These are phyloP conservation scores for Peromyscus eremicus DNA, from an alignment of 2,797 vertebrate species.

Conservation along the genomic window DNA sequence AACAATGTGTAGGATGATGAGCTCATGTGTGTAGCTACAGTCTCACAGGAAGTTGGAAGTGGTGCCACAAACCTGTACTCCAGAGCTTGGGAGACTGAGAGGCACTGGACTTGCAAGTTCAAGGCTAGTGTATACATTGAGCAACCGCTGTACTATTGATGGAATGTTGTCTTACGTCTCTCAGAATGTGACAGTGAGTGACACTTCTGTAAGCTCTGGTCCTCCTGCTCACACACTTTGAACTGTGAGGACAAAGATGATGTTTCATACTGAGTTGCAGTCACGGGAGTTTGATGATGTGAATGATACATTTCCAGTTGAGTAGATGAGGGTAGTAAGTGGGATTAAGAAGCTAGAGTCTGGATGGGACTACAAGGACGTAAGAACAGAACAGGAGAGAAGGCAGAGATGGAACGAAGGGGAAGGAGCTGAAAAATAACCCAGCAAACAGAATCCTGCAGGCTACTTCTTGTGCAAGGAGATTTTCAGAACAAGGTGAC, in stretches of 20 bases:
- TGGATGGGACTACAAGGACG: not conserved
- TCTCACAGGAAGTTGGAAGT: not conserved
- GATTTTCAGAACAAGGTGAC: not conserved
- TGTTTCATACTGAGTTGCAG: not conserved
- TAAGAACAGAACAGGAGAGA: not conserved
- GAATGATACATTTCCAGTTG: not conserved
- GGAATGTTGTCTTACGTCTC: not conserved
- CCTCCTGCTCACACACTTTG: not conserved
- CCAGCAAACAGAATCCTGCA: not conserved
- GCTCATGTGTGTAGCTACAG: not conserved
- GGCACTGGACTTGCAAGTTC: not conserved
- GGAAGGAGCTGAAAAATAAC: not conserved
- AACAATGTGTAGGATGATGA: not conserved
- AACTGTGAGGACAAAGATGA: not conserved
- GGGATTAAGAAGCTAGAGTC: not conserved
- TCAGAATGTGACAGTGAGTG: not conserved
- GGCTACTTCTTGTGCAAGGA: not conserved
- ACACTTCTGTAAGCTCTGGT: not conserved
- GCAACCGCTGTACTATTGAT: not conserved
- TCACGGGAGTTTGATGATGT: not conserved
- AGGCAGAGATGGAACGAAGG: not conserved
- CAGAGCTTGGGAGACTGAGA: not conserved
- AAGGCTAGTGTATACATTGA: not conserved
- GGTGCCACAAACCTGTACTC: not conserved
- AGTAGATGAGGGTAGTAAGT: not conserved